Percentiles rank a stretch among this genome's conserved stretches.
These are phyloP conservation scores for Drosophila repletoides DNA, from an alignment of 1,140 invertebrate genomes.

Conservation along the genomic window DNA sequence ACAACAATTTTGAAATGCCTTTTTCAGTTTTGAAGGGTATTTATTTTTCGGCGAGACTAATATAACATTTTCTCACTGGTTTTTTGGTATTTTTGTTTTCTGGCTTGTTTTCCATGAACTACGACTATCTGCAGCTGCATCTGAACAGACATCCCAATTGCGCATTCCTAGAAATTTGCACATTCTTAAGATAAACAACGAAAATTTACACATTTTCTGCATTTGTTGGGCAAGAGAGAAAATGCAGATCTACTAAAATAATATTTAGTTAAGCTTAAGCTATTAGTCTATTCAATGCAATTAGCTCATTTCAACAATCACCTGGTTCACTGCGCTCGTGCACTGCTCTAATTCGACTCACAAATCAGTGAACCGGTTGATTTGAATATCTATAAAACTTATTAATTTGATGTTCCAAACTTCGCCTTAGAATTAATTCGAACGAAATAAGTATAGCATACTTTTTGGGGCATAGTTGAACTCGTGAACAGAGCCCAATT, in stretches of 20 bases:
- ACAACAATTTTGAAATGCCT: too few relatives aligned
- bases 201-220: slow-evolving; percentile 4
- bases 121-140: background rate
- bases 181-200: slow-evolving; percentile 5
- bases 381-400: background rate
- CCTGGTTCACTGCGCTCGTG: too few relatives aligned
- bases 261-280: slow-evolving; percentile 21
- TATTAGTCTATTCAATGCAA: slow-evolving; percentile 15
- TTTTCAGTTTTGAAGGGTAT: too few relatives aligned
- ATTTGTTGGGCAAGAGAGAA: background rate
- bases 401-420: too few relatives aligned
- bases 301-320: slow-evolving; percentile 11
- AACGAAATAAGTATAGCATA: too few relatives aligned
- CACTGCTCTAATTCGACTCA: too few relatives aligned
- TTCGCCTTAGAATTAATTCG: too few relatives aligned
- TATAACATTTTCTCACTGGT: too few relatives aligned
- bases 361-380: slow-evolving; percentile 12
- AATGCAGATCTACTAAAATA: background rate
- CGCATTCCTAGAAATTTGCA: slow-evolving; percentile 8
- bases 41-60: too few relatives aligned
- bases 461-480: too few relatives aligned
- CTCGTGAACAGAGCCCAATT: too few relatives aligned
- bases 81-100: too few relatives aligned
- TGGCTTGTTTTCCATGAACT: background rate
- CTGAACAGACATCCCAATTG: background rate